Evolutionary conservation across 2,888 invertebrate genomes (phyloP).

Genomic region (Xanthia icteritia): DNA sequence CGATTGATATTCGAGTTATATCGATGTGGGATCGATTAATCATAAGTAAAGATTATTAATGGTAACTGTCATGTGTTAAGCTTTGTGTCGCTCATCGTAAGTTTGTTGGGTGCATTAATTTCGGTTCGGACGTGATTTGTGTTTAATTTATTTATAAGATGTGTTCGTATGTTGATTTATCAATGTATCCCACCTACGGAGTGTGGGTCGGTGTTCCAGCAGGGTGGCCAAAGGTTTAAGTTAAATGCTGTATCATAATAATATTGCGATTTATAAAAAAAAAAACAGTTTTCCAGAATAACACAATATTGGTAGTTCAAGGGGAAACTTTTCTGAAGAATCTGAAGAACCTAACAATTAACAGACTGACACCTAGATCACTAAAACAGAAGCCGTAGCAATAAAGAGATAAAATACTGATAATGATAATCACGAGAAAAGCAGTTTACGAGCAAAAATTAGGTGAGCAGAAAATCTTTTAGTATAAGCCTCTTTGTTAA

Average conservation of each 20-base stretch:
- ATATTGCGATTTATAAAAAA: background rate
- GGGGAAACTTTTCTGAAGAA: background rate
- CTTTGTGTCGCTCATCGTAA: constrained; percentile 81
- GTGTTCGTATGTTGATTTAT: constrained; percentile 57
- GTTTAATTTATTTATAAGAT: constrained; percentile 60
- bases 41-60: constrained; percentile 85
- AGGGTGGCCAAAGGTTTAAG: constrained; percentile 33
- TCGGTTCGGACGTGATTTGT: constrained; percentile 57
- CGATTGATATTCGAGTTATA: constrained; percentile 75
- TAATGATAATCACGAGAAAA: background rate
- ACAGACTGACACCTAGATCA: background rate
- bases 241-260: background rate
- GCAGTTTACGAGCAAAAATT: background rate
- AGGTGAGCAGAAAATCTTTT: background rate
- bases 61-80: constrained; percentile 79
- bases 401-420: background rate
- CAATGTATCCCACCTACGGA: constrained; percentile 50
- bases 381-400: background rate
- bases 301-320: background rate
- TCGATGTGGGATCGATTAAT: constrained; percentile 80
- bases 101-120: constrained; percentile 71
- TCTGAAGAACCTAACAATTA: background rate
- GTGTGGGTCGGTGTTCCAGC: constrained; percentile 31
- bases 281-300: background rate
- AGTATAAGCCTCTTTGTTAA: background rate